Evolutionary conservation across 2,797 vertebrate species (phyloP), one percentile per base, ranked within the genome.

Genomic region (Lepilemur septentrionalis): DNA sequence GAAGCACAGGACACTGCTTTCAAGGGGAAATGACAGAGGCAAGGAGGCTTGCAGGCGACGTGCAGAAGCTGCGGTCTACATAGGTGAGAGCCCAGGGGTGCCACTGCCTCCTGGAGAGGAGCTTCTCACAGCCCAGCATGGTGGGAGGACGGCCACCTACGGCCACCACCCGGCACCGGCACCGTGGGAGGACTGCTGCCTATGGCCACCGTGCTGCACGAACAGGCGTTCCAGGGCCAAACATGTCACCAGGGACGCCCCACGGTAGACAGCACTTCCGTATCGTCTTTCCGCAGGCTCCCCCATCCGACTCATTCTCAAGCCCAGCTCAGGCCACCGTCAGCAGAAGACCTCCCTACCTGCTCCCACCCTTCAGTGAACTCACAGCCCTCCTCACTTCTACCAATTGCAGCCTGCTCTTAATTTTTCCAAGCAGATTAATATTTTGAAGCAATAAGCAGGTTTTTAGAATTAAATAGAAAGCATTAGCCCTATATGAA

Each of bases 21-120:
- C 7, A 79, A 52, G 65, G 12, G 35, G 69, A 63, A 48, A 25
- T 41, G 1, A 38, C 18, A 57, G 32, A 17, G 18, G 15, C 13
- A 0, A 70, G 43, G 67, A 2, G 10, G 32, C 65, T 32, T 17
- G 65, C 50, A 83, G 57, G 38, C 18, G 2, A 4, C n/a, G 2
- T 7, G 20, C 46, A 41, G n/a, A 57, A 35, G 41, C 10, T 14
- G 5, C 4, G 11, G 11, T 41, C 1, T 4, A 10, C 4, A 1
- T 28, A 43, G 35, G 30, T 6, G 2, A n/a, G 70, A 93, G 14
- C 18, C 0, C 0, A 25, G 61, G 50, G 17, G 7, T 14, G 35
- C 17, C 50, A 18, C 23, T 7, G 43, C 0, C 35, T 67, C 38
- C 23, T 23, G 0, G 23, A 67, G 73, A 63, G 57, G 67, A 75